Evolutionary conservation across 2,113 vertebrate genomes (phyloP).

Genomic region (Numenius arquata): DNA sequence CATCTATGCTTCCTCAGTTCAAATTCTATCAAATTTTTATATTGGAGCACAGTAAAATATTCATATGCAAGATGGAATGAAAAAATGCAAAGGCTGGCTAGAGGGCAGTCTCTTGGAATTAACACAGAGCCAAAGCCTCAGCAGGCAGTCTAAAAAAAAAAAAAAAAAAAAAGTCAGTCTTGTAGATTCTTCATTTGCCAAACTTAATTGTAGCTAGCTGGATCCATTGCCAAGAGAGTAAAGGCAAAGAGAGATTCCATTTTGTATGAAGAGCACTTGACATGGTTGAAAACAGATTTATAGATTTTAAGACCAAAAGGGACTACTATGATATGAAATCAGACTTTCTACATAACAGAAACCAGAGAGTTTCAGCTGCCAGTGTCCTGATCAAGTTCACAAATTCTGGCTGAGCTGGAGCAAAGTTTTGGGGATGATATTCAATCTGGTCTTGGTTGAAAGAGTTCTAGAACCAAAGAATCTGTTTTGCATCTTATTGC

Average conservation of each 20-base stretch:
- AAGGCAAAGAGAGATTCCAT: background rate
- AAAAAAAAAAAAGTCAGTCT: background rate
- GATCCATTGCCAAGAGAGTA: background rate
- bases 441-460: background rate
- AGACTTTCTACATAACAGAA: background rate
- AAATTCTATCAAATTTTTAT: conserved; percentile 37
- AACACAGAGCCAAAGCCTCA: background rate
- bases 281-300: background rate
- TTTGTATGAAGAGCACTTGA: background rate
- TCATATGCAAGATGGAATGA: background rate
- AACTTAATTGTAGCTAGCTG: background rate
- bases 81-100: background rate
- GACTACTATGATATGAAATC: background rate
- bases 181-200: background rate
- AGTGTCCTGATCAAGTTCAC: background rate
- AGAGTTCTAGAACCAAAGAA: background rate
- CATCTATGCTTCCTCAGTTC: background rate
- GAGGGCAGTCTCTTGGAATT: background rate
- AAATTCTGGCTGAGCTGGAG: background rate
- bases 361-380: background rate
- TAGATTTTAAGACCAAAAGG: background rate
- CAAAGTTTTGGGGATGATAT: background rate
- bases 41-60: background rate
- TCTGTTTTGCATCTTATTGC: background rate
- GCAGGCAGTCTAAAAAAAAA: background rate